Evolutionary conservation across 2,888 invertebrate genomes (phyloP).

Genomic region (Chydorus sphaericus): DNA sequence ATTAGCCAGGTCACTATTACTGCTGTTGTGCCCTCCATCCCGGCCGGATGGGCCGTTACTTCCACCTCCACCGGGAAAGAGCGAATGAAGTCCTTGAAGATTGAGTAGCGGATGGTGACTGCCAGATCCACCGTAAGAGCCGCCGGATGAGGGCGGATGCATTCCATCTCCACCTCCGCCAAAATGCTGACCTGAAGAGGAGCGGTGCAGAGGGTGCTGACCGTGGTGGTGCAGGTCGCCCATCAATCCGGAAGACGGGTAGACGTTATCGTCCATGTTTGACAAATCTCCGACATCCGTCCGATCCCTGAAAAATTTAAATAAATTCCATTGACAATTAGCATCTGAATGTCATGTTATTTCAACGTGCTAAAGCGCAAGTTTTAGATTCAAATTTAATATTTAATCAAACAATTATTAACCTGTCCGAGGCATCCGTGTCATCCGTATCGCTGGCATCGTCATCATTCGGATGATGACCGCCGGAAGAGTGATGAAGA

Average conservation of each 20-base stretch:
- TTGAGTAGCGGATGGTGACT: slow-evolving; percentile 14
- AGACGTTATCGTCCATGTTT: slow-evolving; percentile 12
- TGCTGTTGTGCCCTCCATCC: neutral
- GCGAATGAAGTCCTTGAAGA: slow-evolving; percentile 10
- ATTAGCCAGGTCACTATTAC: slow-evolving; percentile 4
- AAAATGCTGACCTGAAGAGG: neutral
- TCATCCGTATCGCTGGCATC: slow-evolving; percentile 15
- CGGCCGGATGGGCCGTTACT: neutral
- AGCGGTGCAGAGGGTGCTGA: neutral
- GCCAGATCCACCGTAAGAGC: neutral
- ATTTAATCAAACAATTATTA: neutral
- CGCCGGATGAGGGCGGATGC: slow-evolving; percentile 10
- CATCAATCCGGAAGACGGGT: neutral
- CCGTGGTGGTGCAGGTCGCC: slow-evolving; percentile 10
- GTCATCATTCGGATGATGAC: slow-evolving; percentile 9
- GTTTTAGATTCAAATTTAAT: neutral
- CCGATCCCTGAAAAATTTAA: slow-evolving; percentile 5
- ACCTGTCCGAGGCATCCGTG: slow-evolving; percentile 14
- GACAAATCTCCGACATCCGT: slow-evolving; percentile 11
- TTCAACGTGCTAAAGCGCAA: neutral
- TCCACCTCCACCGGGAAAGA: neutral
- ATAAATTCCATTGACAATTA: neutral
- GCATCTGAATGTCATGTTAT: neutral
- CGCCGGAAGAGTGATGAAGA: neutral
- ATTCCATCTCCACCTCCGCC: slow-evolving; percentile 8